Evolutionary conservation across 2,113 vertebrate species (phyloP), one percentile per base, ranked within the genome.

Genomic region (Atherinomorus stipes): DNA sequence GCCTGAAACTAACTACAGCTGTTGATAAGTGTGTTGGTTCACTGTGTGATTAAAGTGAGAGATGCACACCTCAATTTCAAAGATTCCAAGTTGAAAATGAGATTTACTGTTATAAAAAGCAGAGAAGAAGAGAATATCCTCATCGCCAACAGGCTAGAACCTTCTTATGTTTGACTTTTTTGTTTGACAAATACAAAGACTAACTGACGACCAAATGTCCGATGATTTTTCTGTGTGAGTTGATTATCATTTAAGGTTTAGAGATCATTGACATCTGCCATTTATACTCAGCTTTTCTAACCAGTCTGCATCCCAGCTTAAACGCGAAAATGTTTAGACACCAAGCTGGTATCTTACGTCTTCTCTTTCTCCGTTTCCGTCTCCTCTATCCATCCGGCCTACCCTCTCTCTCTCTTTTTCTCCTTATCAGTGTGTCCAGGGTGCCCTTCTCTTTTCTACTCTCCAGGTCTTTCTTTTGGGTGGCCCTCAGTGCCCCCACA

Each of bases 391-490:
- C 67, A 42, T 69, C 71, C 50, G 4, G 52, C 26, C 67, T 38
- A n/a, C 19, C 28, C 76, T 51, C 70, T 4, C 66, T 12, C 70
- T 21, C 70, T 52, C 70, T 58, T 57, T 53, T 66, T 63, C 18
- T 62, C 62, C 88, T 92, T 92, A 93, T 92, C 90, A 71, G 81
- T 62, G 54, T 85, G 90, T 91, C 91, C 91, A 91, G 85, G 87
- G 88, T 85, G 85, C 85, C 85, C 86, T 89, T 83, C 78, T 90
- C 89, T 90, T 83, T 86, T 76, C 72, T 52, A 65, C 85, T 91
- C 68, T 59, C 62, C 7, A 59, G 88, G 65, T 89, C 88, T 91
- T 85, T 89, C 86, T 88, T 90, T 91, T 78, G 89, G 91, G 89
- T 88, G 89, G 91, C 85, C 90, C 84, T 87, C 67, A 34, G 74